phyloP scores from a whole-genome alignment of 2,113 vertebrate species.

The Poeciliopsis prolifica region DNA sequence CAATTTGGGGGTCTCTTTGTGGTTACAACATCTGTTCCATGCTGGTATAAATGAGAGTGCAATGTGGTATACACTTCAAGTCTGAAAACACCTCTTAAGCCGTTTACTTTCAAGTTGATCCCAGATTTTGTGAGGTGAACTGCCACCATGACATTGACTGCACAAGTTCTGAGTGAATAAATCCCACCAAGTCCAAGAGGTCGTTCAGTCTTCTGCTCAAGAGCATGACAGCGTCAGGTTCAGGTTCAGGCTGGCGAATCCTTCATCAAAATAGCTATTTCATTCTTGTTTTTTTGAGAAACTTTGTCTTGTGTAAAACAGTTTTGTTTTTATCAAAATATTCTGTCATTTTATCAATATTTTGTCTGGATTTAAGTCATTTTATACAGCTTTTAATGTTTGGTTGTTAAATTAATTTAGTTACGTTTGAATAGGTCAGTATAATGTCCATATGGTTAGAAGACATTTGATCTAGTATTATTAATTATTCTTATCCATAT shows the following conservation, averaged over 20 bases:
- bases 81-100: slow-evolving; percentile 6
- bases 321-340: background rate
- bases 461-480: no score
- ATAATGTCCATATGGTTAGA: no score
- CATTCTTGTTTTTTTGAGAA: background rate
- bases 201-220: background rate
- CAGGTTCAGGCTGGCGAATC: background rate
- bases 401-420: no score
- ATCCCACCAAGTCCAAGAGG: background rate
- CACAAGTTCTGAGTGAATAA: background rate
- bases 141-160: slow-evolving; percentile 12
- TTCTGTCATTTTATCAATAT: no score
- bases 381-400: no score
- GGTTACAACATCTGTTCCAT: slow-evolving; percentile 1
- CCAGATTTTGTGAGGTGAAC: slow-evolving; percentile 25
- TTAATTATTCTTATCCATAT: no score
- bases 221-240: background rate
- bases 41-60: background rate
- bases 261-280: background rate
- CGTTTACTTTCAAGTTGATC: slow-evolving; percentile 23
- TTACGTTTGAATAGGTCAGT: no score
- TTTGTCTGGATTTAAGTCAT: no score
- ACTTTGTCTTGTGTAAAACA: background rate
- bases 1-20: no score
- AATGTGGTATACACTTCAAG: slow-evolving; percentile 12